These are phyloP conservation scores for Apodemia duryi DNA, from an alignment of 2,888 invertebrate genomes.

Conservation along the genomic window DNA sequence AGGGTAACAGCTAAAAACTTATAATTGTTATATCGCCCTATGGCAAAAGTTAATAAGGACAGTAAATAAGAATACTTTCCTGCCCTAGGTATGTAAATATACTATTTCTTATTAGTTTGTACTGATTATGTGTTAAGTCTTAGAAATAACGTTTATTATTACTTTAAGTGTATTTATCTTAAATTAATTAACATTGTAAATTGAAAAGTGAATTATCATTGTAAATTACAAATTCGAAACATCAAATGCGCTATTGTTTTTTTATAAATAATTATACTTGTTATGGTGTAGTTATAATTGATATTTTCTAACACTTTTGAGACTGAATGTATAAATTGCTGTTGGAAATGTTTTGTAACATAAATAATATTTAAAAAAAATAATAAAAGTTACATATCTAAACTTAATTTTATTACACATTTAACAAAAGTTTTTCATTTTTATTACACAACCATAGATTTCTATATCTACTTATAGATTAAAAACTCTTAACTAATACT, in stretches of 20 bases:
- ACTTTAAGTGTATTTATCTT: neutral
- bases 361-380: neutral
- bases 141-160: neutral
- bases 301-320: too few relatives aligned
- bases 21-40: neutral
- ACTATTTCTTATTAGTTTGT: too few relatives aligned
- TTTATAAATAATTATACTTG: neutral
- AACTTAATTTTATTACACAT: neutral
- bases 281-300: neutral
- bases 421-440: conserved; percentile 17
- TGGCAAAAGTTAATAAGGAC: neutral
- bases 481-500: conserved; percentile 18
- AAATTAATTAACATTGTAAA: too few relatives aligned
- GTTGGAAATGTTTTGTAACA: too few relatives aligned
- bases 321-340: too few relatives aligned
- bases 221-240: neutral
- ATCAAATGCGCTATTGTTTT: neutral
- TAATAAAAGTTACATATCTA: neutral
- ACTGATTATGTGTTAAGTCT: neutral
- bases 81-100: neutral
- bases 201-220: neutral
- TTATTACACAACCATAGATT: conserved; percentile 11
- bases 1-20: neutral
- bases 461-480: conserved; percentile 16
- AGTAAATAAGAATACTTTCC: conserved; percentile 1